Evolutionary conservation across 1,140 invertebrate genomes (phyloP).

Genomic region (Cydia amplana): DNA sequence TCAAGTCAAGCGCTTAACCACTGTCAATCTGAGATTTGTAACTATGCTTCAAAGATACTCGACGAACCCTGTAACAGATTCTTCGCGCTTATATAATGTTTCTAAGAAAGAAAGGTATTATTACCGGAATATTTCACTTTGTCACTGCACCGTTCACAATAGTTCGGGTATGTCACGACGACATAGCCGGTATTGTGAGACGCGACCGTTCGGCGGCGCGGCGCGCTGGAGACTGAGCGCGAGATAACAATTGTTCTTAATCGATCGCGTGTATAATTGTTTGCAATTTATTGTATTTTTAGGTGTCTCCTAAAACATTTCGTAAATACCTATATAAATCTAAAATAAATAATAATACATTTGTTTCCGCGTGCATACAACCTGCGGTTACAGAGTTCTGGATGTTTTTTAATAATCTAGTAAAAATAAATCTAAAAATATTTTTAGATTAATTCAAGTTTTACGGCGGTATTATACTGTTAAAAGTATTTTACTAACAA

Average conservation of each 20-base stretch:
- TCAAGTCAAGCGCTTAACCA: not conserved
- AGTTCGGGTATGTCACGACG: conserved; percentile 38
- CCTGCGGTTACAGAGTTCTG: no score
- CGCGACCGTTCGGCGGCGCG: conserved; percentile 43
- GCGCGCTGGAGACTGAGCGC: conserved; percentile 41
- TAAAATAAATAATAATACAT: no score
- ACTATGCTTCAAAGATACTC: not conserved
- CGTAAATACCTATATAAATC: no score
- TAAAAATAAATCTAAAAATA: no score
- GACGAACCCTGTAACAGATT: not conserved
- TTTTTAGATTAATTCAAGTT: no score
- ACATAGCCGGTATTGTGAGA: conserved; percentile 40
- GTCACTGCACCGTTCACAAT: conserved; percentile 43
- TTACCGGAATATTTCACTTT: conserved; percentile 39
- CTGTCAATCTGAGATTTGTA: not conserved
- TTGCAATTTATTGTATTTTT: conserved; percentile 1
- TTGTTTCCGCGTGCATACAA: no score
- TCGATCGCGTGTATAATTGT: conserved; percentile 22
- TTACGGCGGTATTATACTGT: no score
- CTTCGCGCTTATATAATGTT: not conserved
- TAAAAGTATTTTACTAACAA: no score
- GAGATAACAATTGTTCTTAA: conserved; percentile 36
- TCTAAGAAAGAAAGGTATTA: not conserved
- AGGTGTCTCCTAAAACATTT: not conserved
- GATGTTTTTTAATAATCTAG: no score